phyloP scores from a whole-genome alignment of 2,888 invertebrate species.

The Agapostemon virescens region DNA sequence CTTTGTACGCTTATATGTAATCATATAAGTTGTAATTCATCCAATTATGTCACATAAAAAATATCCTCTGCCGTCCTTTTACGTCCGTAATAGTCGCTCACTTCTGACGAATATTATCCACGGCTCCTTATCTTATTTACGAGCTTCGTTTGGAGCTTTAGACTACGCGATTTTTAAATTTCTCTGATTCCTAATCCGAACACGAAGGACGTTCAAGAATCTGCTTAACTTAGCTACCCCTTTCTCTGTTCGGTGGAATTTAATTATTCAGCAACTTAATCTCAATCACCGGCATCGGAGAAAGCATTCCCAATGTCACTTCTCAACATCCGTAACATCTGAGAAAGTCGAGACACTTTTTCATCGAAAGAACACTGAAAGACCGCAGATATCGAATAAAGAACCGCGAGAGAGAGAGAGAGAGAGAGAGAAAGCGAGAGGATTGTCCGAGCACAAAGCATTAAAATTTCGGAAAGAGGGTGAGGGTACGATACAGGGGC shows the following conservation, averaged over 20 bases:
- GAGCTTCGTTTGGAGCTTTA: not conserved
- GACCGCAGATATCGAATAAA: conserved; percentile 1
- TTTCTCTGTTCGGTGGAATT: not conserved
- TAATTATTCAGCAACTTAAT: too few species aligned
- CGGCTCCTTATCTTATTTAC: not conserved
- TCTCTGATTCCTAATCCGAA: not conserved
- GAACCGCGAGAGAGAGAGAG: not conserved
- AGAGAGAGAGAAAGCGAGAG: not conserved
- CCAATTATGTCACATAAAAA: too few species aligned
- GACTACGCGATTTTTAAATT: not conserved
- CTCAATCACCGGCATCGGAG: not conserved
- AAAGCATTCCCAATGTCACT: not conserved
- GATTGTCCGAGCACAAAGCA: conserved; percentile 1
- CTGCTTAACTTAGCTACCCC: not conserved
- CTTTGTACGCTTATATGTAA: too few species aligned
- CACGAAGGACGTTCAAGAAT: not conserved
- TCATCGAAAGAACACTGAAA: not conserved
- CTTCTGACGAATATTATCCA: not conserved
- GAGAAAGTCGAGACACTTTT: not conserved
- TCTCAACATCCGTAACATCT: not conserved
- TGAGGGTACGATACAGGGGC: not conserved
- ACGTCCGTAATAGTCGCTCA: not conserved
- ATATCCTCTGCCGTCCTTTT: too few species aligned
- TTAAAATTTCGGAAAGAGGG: not conserved
- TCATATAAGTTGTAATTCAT: too few species aligned